These are phyloP conservation scores for Cryptocephalus primarius DNA, from an alignment of 2,888 invertebrate genomes.

Conservation along the genomic window DNA sequence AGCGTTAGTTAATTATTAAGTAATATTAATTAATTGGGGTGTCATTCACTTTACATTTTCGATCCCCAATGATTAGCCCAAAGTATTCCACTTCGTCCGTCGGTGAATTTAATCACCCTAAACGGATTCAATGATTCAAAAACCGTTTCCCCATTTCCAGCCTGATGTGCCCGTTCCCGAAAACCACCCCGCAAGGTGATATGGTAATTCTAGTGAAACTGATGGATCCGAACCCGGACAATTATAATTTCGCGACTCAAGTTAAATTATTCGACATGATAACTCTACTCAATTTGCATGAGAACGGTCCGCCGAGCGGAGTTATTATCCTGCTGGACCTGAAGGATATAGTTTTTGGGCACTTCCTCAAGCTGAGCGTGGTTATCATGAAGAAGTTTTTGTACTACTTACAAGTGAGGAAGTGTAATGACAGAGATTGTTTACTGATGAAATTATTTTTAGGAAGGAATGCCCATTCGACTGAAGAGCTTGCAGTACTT, in stretches of 20 bases:
- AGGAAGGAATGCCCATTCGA: conserved; percentile 42
- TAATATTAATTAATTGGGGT: too few relatives aligned
- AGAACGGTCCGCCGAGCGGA: conserved; percentile 44
- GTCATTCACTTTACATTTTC: too few relatives aligned
- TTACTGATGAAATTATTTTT: conserved; percentile 5
- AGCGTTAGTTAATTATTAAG: too few relatives aligned
- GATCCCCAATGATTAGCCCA: too few relatives aligned
- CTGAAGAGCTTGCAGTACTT: conserved; percentile 41
- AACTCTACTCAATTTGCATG: conserved; percentile 47
- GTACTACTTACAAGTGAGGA: conserved; percentile 50
- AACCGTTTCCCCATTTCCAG: conserved; percentile 5
- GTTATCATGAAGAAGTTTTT: conserved; percentile 56
- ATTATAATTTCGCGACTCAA: conserved; percentile 43
- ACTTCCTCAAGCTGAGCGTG: conserved; percentile 51
- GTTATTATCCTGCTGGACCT: conserved; percentile 54
- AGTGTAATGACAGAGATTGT: too few relatives aligned
- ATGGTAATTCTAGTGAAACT: conserved; percentile 23
- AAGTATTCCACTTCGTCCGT: too few relatives aligned
- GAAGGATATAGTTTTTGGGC: conserved; percentile 47
- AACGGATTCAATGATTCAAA: too few relatives aligned
- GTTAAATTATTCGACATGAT: conserved; percentile 47
- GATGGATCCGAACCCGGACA: conserved; percentile 46
- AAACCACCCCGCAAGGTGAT: conserved; percentile 22
- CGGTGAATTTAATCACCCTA: too few relatives aligned
- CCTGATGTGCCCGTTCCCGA: conserved; percentile 15